Evolutionary conservation across 2,888 invertebrate species (phyloP).

Genomic region (Caprella mutica): DNA sequence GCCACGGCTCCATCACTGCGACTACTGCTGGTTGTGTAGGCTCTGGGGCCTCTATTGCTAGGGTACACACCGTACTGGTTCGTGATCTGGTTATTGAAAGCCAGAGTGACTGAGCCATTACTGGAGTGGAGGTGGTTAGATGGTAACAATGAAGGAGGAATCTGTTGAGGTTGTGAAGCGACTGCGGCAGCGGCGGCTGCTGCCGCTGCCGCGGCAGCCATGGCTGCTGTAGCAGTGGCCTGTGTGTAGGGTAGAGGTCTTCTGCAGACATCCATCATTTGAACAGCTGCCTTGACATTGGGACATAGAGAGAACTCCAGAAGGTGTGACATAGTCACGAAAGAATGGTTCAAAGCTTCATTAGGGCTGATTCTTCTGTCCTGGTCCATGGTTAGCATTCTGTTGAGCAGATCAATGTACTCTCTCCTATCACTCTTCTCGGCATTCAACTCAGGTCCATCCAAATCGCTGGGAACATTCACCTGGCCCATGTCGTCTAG

Average conservation of each 20-base stretch:
- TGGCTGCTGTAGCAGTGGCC: constrained; percentile 38
- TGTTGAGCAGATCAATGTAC: constrained; percentile 92
- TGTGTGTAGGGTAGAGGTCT: constrained; percentile 38
- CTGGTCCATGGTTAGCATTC: constrained; percentile 98
- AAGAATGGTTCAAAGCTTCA: constrained; percentile 88
- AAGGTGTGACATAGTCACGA: constrained; percentile 82
- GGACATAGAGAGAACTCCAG: constrained; percentile 94
- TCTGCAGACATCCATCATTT: constrained; percentile 85
- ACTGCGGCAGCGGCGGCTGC: constrained; percentile 22
- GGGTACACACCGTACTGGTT: constrained; percentile 49
- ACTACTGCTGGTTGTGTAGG: constrained; percentile 28
- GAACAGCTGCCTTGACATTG: constrained; percentile 91
- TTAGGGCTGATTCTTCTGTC: constrained; percentile 90
- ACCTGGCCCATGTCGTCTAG: constrained; percentile 88
- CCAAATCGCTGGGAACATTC: constrained; percentile 91
- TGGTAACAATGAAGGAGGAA: constrained; percentile 45
- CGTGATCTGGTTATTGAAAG: constrained; percentile 66
- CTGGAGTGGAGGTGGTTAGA: constrained; percentile 66
- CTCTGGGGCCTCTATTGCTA: constrained; percentile 37
- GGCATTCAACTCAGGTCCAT: constrained; percentile 88
- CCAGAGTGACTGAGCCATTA: constrained; percentile 76
- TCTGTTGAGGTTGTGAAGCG: constrained; percentile 27
- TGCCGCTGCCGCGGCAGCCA: constrained; percentile 37
- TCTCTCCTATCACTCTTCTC: constrained; percentile 95
- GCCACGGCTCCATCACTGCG: constrained; percentile 26